Conservation (phyloP, 2,888 invertebrate species). For the Drosophila ezoana region DNA sequence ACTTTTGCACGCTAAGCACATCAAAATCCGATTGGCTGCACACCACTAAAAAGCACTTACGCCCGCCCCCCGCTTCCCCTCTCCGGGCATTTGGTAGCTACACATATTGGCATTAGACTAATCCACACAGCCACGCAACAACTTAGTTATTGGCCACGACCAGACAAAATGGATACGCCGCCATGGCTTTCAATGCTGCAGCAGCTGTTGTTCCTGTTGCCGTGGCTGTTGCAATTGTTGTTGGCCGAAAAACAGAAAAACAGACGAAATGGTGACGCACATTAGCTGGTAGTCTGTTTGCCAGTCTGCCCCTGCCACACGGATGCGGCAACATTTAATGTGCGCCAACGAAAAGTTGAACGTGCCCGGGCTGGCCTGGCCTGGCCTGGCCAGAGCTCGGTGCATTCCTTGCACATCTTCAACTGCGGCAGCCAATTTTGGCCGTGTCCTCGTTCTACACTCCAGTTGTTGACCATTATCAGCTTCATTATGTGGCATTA, state of each 20-base stretch:
- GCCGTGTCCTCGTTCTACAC: constrained; percentile 11
- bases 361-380: constrained; percentile 31
- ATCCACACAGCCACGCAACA: constrained; percentile 61
- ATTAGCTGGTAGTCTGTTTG: constrained; percentile 38
- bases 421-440: constrained; percentile 33
- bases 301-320: constrained; percentile 2
- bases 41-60: constrained; percentile 63
- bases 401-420: constrained; percentile 33
- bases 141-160: constrained; percentile 64
- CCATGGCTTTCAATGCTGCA: constrained; percentile 16
- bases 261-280: constrained; percentile 64
- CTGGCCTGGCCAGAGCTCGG: constrained; percentile 1
- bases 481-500: constrained; percentile 80
- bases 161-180: constrained; percentile 31
- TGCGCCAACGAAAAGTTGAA: constrained; percentile 57
- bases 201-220: constrained; percentile 2
- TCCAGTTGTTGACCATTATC: constrained; percentile 67
- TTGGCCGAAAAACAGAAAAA: constrained; percentile 20
- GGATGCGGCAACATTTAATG: constrained; percentile 47
- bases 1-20: constrained; percentile 53
- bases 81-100: constrained; percentile 40
- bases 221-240: constrained; percentile 22
- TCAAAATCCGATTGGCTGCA: constrained; percentile 60
- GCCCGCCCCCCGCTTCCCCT: constrained; percentile 13
- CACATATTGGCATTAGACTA: constrained; percentile 74